phyloP scores from a whole-genome alignment of 2,797 vertebrate genomes.

The Pelodytes ibericus region DNA sequence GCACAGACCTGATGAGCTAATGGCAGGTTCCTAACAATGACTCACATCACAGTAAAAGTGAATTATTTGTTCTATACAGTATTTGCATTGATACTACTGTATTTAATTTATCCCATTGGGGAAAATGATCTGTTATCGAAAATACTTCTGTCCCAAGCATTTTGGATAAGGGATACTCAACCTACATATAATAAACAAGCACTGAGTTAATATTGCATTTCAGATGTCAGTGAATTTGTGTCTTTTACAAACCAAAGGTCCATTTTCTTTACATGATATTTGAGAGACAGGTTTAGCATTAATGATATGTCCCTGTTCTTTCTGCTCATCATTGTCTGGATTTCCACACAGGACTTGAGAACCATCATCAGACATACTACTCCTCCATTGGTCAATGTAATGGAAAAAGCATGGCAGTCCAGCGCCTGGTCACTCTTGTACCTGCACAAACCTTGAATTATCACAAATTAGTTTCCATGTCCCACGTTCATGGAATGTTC shows the following conservation, averaged over 20 bases:
- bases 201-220: not conserved
- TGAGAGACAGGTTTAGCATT: not conserved
- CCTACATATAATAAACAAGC: not conserved
- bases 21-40: no score
- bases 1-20: no score
- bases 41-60: no score
- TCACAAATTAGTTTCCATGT: slow-evolving; percentile 19
- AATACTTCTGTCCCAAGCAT: no score
- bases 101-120: no score
- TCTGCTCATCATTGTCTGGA: not conserved
- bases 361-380: not conserved
- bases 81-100: no score
- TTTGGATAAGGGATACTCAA: no score
- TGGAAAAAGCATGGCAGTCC: slow-evolving; percentile 6
- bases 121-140: no score
- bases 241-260: slow-evolving; percentile 6
- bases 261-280: slow-evolving; percentile 13
- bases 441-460: slow-evolving; percentile 24
- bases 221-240: not conserved
- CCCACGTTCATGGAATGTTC: slow-evolving; percentile 7
- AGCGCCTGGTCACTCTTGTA: slow-evolving; percentile 3
- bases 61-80: no score
- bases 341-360: not conserved
- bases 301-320: not conserved
- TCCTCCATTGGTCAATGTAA: not conserved